Evolutionary conservation across 2,797 vertebrate species (phyloP), one percentile per base, ranked within the genome.

Genomic region (Chromobotia macracanthus): DNA sequence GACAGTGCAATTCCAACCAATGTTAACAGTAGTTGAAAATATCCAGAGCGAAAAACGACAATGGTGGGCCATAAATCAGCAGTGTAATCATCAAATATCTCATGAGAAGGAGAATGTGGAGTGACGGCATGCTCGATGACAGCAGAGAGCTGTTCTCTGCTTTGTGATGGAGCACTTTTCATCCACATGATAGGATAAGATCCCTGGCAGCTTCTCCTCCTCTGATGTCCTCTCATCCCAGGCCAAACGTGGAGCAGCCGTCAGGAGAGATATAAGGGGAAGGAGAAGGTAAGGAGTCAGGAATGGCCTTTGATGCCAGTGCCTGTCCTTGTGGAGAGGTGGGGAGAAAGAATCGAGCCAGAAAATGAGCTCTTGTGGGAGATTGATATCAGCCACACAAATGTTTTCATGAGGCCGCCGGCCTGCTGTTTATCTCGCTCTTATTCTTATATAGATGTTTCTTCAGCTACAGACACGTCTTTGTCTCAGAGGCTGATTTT

Each of bases 181-280:
- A 89, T 92, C 86, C 84, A 84, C 87, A 90, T 88, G 86, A 90
- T 90, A 86, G 80, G 90, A 92, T 92, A 90, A 91, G 87, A 88
- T 90, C 85, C 72, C 75, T 88, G 89, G 88, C 86, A 87, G 82
- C 53, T 69, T 44, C 51, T 85, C 83, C 83, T 78, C 50, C 77
- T 80, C 44, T 6, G 75, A 75, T 84, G 77, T 81, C 66, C 87
- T 93, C 89, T 92, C 82, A 92, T 92, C 91, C 72, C 79, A 68
- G 73, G 89, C 91, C 91, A 93, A 89, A 85, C 84, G 81, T 80
- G 74, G 86, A 80, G 87, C 84, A 80, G 82, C 55, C 75, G 85
- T 79, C 77, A 68, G 58, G 41, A 79, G 76, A 79, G 79, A 78
- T 56, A 77, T 28, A 56, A 28, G 25, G 61, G 46, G 46, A 51